Conservation (phyloP, 1,140 invertebrate genomes). For the Tenebrio molitor region DNA sequence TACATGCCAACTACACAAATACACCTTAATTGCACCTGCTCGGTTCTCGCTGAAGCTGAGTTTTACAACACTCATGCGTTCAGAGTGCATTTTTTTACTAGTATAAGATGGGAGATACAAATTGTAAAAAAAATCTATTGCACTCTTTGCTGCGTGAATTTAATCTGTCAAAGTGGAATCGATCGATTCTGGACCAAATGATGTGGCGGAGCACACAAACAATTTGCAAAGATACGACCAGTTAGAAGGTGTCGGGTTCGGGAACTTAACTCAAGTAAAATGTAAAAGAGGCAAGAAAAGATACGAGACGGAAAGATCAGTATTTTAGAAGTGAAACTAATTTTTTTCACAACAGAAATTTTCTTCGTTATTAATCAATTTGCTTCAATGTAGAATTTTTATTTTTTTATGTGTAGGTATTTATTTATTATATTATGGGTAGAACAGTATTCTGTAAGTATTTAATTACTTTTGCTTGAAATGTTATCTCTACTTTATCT, state of each 20-base stretch:
- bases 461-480: too few species aligned
- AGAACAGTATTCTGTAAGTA: too few species aligned
- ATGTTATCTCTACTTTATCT: too few species aligned
- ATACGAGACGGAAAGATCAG: background rate
- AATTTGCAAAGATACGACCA: slow-evolving; percentile 14
- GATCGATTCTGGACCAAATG: background rate
- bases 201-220: slow-evolving; percentile 1
- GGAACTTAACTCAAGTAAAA: slow-evolving; percentile 2
- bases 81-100: background rate
- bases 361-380: too few species aligned
- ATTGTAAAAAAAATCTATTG: too few species aligned
- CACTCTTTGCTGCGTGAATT: background rate
- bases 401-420: too few species aligned
- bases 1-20: slow-evolving; percentile 6
- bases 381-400: too few species aligned
- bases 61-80: background rate
- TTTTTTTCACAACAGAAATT: too few species aligned
- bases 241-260: background rate
- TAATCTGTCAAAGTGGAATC: slow-evolving; percentile 2
- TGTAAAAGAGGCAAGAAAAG: slow-evolving; percentile 1
- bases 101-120: too few species aligned
- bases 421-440: too few species aligned
- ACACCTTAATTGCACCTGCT: background rate
- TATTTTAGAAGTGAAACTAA: too few species aligned
- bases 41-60: background rate